phyloP scores from a whole-genome alignment of 2,113 vertebrate genomes.

The Corythaixoides concolor region DNA sequence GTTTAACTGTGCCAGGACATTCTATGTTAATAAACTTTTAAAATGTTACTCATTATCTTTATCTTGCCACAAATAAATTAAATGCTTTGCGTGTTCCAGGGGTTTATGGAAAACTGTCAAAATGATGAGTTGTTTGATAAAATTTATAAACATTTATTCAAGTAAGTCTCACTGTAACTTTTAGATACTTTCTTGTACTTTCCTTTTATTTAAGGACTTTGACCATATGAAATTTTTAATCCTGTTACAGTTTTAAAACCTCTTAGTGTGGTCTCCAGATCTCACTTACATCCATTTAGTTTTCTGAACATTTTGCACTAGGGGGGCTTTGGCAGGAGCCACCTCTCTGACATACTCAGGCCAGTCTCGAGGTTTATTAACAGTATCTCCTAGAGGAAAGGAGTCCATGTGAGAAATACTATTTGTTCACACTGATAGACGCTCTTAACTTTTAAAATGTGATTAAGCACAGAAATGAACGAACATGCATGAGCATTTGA shows the following conservation, averaged over 20 bases:
- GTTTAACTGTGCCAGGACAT: not conserved
- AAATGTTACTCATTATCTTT: slow-evolving; percentile 43
- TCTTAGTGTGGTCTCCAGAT: not conserved
- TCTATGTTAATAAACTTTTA: slow-evolving; percentile 35
- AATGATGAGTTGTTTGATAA: slow-evolving; percentile 50
- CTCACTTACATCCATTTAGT: not conserved
- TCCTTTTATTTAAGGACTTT: slow-evolving; percentile 39
- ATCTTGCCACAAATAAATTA: slow-evolving; percentile 46
- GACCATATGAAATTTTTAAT: not conserved
- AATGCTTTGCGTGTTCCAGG: not conserved
- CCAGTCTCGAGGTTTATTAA: not conserved
- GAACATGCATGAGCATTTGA: not conserved
- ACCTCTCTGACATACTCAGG: not conserved
- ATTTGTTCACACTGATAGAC: not conserved
- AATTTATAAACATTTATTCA: slow-evolving; percentile 51
- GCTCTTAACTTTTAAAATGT: not conserved
- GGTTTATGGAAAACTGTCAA: slow-evolving; percentile 58
- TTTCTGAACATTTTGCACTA: not conserved
- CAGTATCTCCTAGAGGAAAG: not conserved
- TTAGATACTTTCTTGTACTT: slow-evolving; percentile 21
- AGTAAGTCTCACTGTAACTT: slow-evolving; percentile 35
- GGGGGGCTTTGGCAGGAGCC: not conserved
- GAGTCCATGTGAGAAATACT: not conserved
- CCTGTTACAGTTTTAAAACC: not conserved
- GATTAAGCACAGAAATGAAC: not conserved